Evolutionary conservation across 2,888 invertebrate genomes (phyloP).

Genomic region (Drosophila emarginata): DNA sequence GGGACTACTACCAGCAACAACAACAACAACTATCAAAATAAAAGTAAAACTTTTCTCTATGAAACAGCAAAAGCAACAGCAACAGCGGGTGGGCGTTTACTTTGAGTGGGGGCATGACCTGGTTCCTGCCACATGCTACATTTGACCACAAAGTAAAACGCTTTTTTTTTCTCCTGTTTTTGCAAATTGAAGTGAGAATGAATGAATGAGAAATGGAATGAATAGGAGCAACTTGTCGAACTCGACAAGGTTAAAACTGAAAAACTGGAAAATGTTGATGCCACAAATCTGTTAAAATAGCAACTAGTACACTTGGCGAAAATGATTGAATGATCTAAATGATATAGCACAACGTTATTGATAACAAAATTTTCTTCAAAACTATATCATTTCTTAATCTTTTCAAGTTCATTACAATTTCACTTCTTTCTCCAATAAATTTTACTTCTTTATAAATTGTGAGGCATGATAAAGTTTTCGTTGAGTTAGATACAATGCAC

Average conservation of each 20-base stretch:
- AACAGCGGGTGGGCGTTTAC: constrained; percentile 47
- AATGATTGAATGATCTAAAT: background rate
- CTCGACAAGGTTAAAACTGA: background rate
- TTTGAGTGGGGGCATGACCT: constrained; percentile 47
- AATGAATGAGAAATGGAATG: constrained; percentile 10
- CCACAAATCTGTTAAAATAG: background rate
- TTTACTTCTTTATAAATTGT: too few relatives aligned
- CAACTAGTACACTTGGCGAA: background rate
- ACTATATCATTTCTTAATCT: too few relatives aligned
- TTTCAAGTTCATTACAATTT: too few relatives aligned
- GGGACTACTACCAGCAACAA: constrained; percentile 10
- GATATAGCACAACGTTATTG: background rate
- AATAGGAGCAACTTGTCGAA: constrained; percentile 2
- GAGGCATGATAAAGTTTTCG: too few relatives aligned
- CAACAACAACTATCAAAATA: constrained; percentile 37
- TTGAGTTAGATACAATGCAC: too few relatives aligned
- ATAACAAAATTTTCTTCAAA: too few relatives aligned
- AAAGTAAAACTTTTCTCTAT: constrained; percentile 63
- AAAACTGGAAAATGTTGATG: background rate
- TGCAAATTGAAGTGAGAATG: constrained; percentile 5
- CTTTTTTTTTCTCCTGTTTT: constrained; percentile 41
- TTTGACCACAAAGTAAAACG: constrained; percentile 78
- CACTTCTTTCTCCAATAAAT: too few relatives aligned
- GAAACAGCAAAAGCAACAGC: constrained; percentile 51
- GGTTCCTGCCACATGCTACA: constrained; percentile 64